Evolutionary conservation across 1,140 invertebrate genomes (phyloP), one percentile per base, ranked within the genome.

Genomic region (Piezodorus guildinii): DNA sequence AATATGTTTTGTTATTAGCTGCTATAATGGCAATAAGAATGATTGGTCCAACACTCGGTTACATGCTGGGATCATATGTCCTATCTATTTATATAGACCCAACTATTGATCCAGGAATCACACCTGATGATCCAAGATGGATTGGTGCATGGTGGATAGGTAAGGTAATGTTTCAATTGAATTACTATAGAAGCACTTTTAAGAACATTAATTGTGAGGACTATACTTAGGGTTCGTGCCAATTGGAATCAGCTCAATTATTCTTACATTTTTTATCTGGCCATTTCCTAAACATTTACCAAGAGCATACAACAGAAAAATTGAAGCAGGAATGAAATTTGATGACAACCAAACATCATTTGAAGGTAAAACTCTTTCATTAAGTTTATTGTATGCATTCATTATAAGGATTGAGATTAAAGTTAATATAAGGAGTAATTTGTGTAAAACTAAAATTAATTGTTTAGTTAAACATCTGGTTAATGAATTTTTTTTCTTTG

Each of bases 131-230:
- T 65, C 72, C 74, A 30, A 62, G 72, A 43, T 76, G 75, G 75
- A 66, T 75, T 46, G 75, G 75, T n/a, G 74, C 75, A 1, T 77
- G 75, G 75, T 77, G 75, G 72, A 62, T 75, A 16, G 73, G 74
- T 73, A 68, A 69, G 65, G 44, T 16, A 30, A 61, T 59, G 16
- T 25, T 25, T 39, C 44, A 19, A 43, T 62, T 51, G 9, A 34
- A 16, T 25, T 51, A 19, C 46, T 19, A 10, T 10, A 6, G 17
- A 6, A 49, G 12, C 46, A 21, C 5, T 2, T 17, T 19, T 9
- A 49, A 49, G 3, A 49, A 6, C 9, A 49, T 21, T 39, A 56
- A 25, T 54, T 14, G 17, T 62, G 58, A 65, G 2, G 0, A 5
- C 27, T 21, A 8, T 17, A 51, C 62, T n/a, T 49, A 72, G 71